These are phyloP conservation scores for Drosophila koepferae DNA, from an alignment of 2,888 invertebrate genomes.

Conservation along the genomic window DNA sequence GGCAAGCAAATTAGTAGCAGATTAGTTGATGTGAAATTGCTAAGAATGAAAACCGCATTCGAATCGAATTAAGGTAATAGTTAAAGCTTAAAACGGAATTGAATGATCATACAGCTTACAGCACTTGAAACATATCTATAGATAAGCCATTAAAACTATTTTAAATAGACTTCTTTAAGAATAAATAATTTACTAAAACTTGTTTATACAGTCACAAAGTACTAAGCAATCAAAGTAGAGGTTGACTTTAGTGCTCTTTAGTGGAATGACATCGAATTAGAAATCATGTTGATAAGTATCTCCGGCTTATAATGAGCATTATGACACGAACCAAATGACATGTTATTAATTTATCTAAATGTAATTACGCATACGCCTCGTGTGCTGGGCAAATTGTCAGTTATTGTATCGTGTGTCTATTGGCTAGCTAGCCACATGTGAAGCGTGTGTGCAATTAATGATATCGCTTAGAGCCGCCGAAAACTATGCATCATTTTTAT, in stretches of 20 bases:
- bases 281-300: not conserved
- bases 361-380: conserved; percentile 51
- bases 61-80: conserved; percentile 6
- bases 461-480: conserved; percentile 46
- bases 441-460: conserved; percentile 62
- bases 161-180: too few species aligned
- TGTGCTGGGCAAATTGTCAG: conserved; percentile 32
- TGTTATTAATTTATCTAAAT: conserved; percentile 18
- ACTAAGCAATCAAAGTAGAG: not conserved
- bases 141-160: too few species aligned
- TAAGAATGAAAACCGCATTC: conserved; percentile 14
- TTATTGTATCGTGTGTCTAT: conserved; percentile 40
- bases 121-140: too few species aligned
- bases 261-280: not conserved
- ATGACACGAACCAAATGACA: not conserved
- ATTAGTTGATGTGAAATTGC: conserved; percentile 31
- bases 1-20: conserved; percentile 50
- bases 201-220: not conserved
- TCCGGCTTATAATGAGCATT: not conserved
- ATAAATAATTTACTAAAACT: too few species aligned
- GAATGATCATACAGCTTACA: not conserved
- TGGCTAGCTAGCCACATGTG: conserved; percentile 20
- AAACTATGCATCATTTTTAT: conserved; percentile 59
- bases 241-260: not conserved
- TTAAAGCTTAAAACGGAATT: not conserved